Percentiles rank a stretch among this genome's conserved stretches.
phyloP scores from a whole-genome alignment of 2,113 vertebrate species.

The Phoenicopterus ruber region DNA sequence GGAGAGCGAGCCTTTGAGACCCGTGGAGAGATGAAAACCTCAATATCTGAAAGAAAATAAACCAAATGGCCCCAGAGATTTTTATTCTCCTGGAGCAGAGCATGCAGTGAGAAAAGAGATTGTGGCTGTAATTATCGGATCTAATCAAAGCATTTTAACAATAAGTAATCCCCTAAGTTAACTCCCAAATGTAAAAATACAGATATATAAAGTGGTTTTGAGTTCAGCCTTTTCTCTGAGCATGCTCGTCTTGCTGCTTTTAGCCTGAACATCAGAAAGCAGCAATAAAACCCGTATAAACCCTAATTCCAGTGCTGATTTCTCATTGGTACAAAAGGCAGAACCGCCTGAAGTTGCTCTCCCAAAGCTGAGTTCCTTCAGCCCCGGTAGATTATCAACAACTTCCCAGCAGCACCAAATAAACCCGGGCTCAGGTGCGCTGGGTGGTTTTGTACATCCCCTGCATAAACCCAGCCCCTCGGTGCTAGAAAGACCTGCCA shows the following conservation, averaged over 20 bases:
- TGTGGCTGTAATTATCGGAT: not conserved
- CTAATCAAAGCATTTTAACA: not conserved
- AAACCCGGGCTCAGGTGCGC: not conserved
- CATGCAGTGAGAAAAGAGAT: not conserved
- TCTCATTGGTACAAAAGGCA: not conserved
- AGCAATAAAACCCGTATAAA: not conserved
- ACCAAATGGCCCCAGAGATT: not conserved
- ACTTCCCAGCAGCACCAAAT: not conserved
- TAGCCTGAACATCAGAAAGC: not conserved
- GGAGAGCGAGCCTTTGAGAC: not conserved
- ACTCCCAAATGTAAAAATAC: not conserved
- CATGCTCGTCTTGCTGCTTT: not conserved
- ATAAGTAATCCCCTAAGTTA: not conserved
- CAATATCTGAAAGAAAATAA: not conserved
- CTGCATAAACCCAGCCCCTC: not conserved
- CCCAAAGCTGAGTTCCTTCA: not conserved
- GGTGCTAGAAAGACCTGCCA: accelerated
- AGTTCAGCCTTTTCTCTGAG: not conserved
- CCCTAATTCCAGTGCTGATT: not conserved
- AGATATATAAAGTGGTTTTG: not conserved
- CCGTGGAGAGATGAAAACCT: not conserved
- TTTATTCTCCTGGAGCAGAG: not conserved
- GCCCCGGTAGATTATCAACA: not conserved
- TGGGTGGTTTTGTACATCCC: not conserved
- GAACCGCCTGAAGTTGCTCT: not conserved